Evolutionary conservation across 2,888 invertebrate species (phyloP).

Genomic region (Drosophila lacicola): DNA sequence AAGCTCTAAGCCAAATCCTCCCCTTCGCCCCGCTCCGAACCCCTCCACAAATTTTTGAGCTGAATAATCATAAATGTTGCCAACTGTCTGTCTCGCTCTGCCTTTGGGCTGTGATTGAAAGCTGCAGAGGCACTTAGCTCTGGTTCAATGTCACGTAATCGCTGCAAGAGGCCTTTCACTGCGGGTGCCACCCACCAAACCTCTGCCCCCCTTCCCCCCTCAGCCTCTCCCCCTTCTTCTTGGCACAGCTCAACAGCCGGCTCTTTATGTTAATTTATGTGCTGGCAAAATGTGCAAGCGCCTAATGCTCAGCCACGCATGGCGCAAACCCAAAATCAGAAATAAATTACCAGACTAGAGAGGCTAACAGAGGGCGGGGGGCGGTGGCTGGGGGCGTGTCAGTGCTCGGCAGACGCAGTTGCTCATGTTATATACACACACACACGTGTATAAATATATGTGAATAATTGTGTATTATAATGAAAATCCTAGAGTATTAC

Average conservation of each 20-base stretch:
- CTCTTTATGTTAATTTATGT: conserved; percentile 77
- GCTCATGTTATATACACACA: conserved; percentile 39
- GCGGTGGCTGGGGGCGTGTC: not conserved
- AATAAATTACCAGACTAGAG: conserved; percentile 64
- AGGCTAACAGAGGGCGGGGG: not conserved
- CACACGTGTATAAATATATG: conserved; percentile 11
- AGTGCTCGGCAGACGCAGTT: conserved; percentile 54
- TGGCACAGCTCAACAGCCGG: conserved; percentile 15
- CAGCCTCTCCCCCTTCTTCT: not conserved
- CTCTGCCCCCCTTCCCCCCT: not conserved
- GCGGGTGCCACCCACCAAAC: conserved; percentile 17
- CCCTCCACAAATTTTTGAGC: conserved; percentile 36
- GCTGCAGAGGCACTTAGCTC: conserved; percentile 57
- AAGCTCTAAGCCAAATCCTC: conserved; percentile 23
- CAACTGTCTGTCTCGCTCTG: conserved; percentile 22
- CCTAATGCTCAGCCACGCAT: conserved; percentile 76
- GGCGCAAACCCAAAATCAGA: conserved; percentile 72
- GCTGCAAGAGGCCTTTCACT: conserved; percentile 58
- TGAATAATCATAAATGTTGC: conserved; percentile 43
- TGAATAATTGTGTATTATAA: conserved; percentile 76
- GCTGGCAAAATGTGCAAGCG: conserved; percentile 80
- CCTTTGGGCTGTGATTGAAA: conserved; percentile 38
- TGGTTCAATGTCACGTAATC: conserved; percentile 76
- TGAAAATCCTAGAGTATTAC: conserved; percentile 76
- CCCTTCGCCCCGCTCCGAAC: not conserved